phyloP scores from a whole-genome alignment of 1,140 invertebrate genomes.

The Caerostris darwini region DNA sequence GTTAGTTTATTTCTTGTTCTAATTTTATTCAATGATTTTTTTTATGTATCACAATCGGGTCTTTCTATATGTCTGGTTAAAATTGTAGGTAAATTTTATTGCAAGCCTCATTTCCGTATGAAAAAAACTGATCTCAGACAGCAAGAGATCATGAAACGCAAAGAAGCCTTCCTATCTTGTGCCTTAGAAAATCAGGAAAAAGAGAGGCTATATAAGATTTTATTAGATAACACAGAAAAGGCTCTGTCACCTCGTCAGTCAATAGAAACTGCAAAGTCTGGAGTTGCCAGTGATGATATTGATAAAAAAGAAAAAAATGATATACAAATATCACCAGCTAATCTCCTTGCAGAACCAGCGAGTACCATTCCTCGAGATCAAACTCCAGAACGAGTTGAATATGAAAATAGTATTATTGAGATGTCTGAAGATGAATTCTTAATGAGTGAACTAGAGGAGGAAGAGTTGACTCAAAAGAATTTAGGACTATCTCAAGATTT shows the following conservation, averaged over 20 bases:
- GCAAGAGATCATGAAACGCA: slow-evolving; percentile 79
- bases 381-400: slow-evolving; percentile 93
- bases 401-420: slow-evolving; percentile 86
- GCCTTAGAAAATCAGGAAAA: slow-evolving; percentile 75
- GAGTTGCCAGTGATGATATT: neutral
- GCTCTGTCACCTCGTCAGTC: slow-evolving; percentile 61
- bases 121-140: slow-evolving; percentile 75
- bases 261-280: neutral
- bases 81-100: slow-evolving; percentile 79
- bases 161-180: slow-evolving; percentile 78
- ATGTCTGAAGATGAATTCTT: slow-evolving; percentile 86
- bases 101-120: slow-evolving; percentile 78
- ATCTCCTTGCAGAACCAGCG: slow-evolving; percentile 43
- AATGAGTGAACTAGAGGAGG: slow-evolving; percentile 91
- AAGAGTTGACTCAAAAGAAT: slow-evolving; percentile 95
- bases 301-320: neutral
- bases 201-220: slow-evolving; percentile 68
- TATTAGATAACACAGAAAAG: slow-evolving; percentile 72
- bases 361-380: slow-evolving; percentile 74
- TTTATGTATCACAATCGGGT: neutral
- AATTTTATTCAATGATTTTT: neutral
- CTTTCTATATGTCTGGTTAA: neutral
- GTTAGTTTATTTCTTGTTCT: neutral
- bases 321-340: neutral
- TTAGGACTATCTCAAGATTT: slow-evolving; percentile 87